phyloP scores from a whole-genome alignment of 53 echinoderm and acorn worm genomes.

The Luidia sarsii region DNA sequence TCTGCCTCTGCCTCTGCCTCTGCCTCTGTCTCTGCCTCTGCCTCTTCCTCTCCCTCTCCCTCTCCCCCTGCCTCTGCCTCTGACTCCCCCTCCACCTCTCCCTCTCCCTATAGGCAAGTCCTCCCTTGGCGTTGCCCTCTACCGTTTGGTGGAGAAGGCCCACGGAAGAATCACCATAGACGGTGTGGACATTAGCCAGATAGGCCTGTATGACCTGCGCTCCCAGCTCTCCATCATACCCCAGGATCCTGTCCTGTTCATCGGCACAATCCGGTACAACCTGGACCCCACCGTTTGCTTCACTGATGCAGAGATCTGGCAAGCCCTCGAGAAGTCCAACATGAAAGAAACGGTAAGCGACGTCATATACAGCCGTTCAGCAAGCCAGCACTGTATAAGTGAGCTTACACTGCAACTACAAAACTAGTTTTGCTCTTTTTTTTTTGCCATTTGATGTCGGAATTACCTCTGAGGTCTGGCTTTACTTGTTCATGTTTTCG shows the following conservation, averaged over 20 bases:
- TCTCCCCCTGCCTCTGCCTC: no score
- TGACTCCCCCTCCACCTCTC: background rate
- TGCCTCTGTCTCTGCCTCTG: no score
- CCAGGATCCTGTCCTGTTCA: constrained; percentile 64
- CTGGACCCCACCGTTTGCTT: constrained; percentile 69
- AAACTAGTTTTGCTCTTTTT: no score
- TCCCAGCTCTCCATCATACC: constrained; percentile 63
- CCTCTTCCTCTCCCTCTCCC: no score
- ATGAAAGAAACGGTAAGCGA: constrained; percentile 74
- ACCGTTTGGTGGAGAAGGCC: constrained; percentile 49
- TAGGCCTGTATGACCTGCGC: constrained; percentile 50
- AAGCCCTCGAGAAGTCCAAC: constrained; percentile 72
- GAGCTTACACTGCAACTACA: no score
- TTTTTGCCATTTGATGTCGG: no score
- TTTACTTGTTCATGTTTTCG: no score
- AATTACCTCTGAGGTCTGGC: no score
- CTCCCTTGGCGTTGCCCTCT: constrained; percentile 45
- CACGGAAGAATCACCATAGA: constrained; percentile 51
- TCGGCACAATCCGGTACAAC: constrained; percentile 73
- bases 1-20: no score
- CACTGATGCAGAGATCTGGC: constrained; percentile 70
- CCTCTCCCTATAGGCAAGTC: constrained; percentile 43
- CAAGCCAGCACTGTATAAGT: no score
- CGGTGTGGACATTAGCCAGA: constrained; percentile 18
- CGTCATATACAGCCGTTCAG: background rate